A percentile compares a stretch with the other conserved stretches of the same genome.
phyloP scores from a whole-genome alignment of 2,113 vertebrate species.

The Phylloscopus trochilus region DNA sequence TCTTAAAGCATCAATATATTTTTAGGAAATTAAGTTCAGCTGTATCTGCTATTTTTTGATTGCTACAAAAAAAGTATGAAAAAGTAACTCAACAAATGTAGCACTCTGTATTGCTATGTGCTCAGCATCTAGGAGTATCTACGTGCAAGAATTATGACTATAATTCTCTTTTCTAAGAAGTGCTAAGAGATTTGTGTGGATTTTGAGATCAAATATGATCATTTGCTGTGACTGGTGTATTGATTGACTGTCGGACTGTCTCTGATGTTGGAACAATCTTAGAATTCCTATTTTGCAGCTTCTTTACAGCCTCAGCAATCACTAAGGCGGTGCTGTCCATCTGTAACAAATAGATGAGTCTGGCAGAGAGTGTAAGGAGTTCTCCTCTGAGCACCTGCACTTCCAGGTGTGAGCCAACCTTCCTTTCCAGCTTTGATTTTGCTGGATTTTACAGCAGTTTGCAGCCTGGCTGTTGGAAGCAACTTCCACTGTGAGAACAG shows the following conservation, averaged over 20 bases:
- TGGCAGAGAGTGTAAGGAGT: not conserved
- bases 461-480: not conserved
- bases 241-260: not conserved
- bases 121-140: not conserved
- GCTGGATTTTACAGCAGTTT: not conserved
- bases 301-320: not conserved
- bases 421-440: not conserved
- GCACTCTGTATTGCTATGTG: not conserved
- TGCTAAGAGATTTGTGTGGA: not conserved
- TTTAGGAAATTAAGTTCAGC: not conserved
- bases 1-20: not conserved
- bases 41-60: not conserved
- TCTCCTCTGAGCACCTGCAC: not conserved
- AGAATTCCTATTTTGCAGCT: not conserved
- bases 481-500: not conserved
- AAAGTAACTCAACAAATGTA: not conserved
- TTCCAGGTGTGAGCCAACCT: not conserved
- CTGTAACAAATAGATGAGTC: not conserved
- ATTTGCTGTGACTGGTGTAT: not conserved
- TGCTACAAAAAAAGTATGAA: not conserved
- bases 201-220: not conserved
- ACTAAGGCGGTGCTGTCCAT: not conserved
- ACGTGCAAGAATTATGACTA: not conserved
- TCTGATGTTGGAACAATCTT: not conserved
- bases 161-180: not conserved